phyloP scores from a whole-genome alignment of 2,888 invertebrate genomes.

The Carterocephalus palaemon region DNA sequence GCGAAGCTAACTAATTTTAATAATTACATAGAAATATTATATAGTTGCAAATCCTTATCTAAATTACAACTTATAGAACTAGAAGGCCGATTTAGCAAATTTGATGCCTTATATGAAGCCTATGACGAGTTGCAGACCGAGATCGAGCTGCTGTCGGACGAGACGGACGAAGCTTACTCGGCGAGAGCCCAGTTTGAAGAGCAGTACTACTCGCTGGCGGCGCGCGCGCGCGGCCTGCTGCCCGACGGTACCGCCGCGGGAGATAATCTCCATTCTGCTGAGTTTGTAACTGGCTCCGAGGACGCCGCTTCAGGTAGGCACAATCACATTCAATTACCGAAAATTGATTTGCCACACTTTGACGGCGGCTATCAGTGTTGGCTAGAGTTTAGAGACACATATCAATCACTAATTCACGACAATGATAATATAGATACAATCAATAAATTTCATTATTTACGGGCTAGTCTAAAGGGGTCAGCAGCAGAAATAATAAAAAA shows the following conservation, averaged over 20 bases:
- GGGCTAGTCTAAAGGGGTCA: slow-evolving; percentile 14
- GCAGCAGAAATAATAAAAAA: slow-evolving; percentile 20
- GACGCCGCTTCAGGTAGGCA: slow-evolving; percentile 7
- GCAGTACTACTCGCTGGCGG: slow-evolving; percentile 5
- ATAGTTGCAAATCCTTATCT: slow-evolving; percentile 11
- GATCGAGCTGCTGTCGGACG: slow-evolving; percentile 8
- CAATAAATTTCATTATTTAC: slow-evolving; percentile 21
- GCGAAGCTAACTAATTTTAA: slow-evolving; percentile 19
- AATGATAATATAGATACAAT: slow-evolving; percentile 15
- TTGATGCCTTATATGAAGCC: slow-evolving; percentile 6
- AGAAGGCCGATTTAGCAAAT: slow-evolving; percentile 6
- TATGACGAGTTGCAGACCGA: slow-evolving; percentile 18
- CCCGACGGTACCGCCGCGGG: not conserved
- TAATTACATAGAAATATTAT: slow-evolving; percentile 9
- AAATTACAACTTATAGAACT: slow-evolving; percentile 14
- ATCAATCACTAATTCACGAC: slow-evolving; percentile 22
- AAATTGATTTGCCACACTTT: slow-evolving; percentile 29
- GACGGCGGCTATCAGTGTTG: slow-evolving; percentile 24
- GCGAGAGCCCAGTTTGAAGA: slow-evolving; percentile 13
- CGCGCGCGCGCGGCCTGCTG: slow-evolving; percentile 3
- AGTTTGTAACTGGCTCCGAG: slow-evolving; percentile 1
- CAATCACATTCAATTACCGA: slow-evolving; percentile 17
- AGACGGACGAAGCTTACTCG: slow-evolving; percentile 8
- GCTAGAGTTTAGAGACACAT: slow-evolving; percentile 30
- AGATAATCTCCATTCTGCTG: too few species aligned